A percentile compares a stretch with the other conserved stretches of the same genome.
phyloP scores from a whole-genome alignment of 2,113 vertebrate genomes.

The Leucopternis melanops region DNA sequence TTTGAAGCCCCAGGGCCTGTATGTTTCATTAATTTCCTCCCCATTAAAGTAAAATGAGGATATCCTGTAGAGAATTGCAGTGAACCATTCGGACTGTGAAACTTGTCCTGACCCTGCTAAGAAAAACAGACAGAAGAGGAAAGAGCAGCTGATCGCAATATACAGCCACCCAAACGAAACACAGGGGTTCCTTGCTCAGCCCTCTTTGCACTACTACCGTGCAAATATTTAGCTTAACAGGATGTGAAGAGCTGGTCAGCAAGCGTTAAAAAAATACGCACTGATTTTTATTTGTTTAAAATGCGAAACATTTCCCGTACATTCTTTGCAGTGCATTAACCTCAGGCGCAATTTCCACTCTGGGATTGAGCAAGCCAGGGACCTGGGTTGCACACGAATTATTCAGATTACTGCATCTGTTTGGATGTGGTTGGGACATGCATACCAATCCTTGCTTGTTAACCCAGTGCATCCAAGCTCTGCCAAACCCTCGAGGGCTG shows the following conservation, averaged over 20 bases:
- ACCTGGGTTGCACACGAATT: conserved; percentile 12
- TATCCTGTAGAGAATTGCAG: conserved; percentile 76
- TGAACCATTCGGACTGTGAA: conserved; percentile 70
- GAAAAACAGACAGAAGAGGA: conserved; percentile 69
- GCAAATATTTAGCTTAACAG: conserved; percentile 70
- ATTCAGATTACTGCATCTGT: conserved; percentile 17
- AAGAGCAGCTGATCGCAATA: conserved; percentile 63
- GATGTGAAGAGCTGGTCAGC: conserved; percentile 66
- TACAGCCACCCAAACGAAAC: conserved; percentile 57
- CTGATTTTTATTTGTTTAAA: conserved; percentile 65
- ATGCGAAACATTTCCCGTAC: conserved; percentile 59
- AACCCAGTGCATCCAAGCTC: background rate
- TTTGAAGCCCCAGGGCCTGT: conserved; percentile 70
- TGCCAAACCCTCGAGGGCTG: background rate
- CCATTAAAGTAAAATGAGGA: conserved; percentile 76
- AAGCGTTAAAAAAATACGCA: conserved; percentile 58
- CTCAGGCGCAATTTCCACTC: conserved; percentile 35
- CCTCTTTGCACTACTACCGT: conserved; percentile 39
- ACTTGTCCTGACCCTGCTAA: conserved; percentile 71
- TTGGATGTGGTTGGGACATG: background rate
- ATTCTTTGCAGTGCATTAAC: conserved; percentile 63
- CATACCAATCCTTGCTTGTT: background rate
- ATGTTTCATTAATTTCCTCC: conserved; percentile 77
- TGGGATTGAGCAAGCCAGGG: conserved; percentile 21
- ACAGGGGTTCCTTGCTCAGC: conserved; percentile 41